Conservation (phyloP, 2,113 vertebrate genomes). For the Acrocephalus arundinaceus region DNA sequence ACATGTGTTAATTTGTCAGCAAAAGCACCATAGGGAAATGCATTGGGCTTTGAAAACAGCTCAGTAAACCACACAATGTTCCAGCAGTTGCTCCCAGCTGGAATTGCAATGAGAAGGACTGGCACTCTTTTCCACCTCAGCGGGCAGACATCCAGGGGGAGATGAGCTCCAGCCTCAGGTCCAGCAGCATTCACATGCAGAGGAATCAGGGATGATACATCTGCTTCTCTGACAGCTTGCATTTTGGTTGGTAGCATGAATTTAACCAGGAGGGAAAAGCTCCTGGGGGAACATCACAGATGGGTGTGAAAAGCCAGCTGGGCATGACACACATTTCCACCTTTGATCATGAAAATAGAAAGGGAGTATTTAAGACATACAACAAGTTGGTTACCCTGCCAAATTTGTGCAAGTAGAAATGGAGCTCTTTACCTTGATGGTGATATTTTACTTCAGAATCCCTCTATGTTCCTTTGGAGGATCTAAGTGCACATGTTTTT, state of each 20-base stretch:
- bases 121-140: not conserved
- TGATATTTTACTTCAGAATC: not conserved
- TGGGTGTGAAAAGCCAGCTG: not conserved
- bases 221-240: not conserved
- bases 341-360: not conserved
- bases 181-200: not conserved
- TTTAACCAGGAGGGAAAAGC: not conserved
- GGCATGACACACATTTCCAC: not conserved
- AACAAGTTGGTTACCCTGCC: not conserved
- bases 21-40: not conserved
- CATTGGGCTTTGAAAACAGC: not conserved
- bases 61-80: not conserved
- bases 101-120: not conserved
- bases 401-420: not conserved
- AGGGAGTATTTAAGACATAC: not conserved
- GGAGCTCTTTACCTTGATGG: not conserved
- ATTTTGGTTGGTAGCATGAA: not conserved
- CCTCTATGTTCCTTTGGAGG: not conserved
- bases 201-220: not conserved
- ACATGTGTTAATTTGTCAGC: not conserved
- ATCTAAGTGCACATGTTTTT: not conserved
- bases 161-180: not conserved
- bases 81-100: not conserved
- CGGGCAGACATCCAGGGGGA: fast-evolving
- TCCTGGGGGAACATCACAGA: not conserved